These are phyloP conservation scores for Brachionus asplanchnoidis DNA, from an alignment of 1,140 invertebrate genomes.

Conservation along the genomic window DNA sequence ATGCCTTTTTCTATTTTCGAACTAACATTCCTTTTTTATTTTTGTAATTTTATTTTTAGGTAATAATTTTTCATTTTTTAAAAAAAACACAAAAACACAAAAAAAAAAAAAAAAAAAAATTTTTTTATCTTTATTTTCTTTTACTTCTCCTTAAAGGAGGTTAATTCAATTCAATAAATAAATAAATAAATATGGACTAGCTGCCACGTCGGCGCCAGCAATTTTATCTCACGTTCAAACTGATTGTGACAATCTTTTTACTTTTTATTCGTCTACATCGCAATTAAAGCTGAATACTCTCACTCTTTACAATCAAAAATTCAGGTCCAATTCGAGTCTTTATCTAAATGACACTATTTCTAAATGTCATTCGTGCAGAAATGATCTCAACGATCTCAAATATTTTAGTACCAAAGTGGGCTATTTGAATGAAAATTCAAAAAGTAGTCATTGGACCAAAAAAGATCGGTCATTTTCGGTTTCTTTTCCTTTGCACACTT, in stretches of 20 bases:
- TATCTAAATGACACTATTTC: neutral
- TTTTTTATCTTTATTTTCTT: no score
- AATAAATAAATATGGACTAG: neutral
- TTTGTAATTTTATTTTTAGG: no score
- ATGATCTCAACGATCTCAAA: neutral
- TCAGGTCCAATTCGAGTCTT: neutral
- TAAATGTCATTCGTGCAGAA: no score
- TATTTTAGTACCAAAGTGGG: neutral
- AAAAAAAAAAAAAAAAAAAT: no score
- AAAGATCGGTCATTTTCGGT: neutral
- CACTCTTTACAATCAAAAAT: neutral
- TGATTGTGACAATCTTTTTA: neutral
- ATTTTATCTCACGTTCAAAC: neutral
- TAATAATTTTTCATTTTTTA: no score
- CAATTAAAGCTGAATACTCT: constrained; percentile 9
- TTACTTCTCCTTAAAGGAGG: no score
- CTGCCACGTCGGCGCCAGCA: constrained; percentile 25
- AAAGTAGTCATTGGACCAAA: no score
- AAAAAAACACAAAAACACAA: no score
- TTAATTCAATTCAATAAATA: no score
- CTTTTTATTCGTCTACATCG: neutral
- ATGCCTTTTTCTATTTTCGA: no score
- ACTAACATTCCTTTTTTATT: no score
- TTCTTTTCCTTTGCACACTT: neutral
- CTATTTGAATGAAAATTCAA: neutral